Conservation (phyloP, 2,888 invertebrate genomes). For the Patella pellucida region DNA sequence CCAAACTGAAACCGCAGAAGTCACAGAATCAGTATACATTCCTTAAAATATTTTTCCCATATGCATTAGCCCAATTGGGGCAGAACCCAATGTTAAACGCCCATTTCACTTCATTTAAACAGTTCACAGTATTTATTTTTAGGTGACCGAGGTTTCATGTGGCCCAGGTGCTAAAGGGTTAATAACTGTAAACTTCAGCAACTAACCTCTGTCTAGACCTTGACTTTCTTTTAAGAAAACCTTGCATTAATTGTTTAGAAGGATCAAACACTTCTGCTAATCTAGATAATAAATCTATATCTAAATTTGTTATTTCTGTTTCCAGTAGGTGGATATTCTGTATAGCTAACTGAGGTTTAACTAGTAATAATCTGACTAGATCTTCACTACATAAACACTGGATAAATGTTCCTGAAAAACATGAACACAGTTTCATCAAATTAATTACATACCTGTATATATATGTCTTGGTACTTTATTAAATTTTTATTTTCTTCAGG, state of each 20-base stretch:
- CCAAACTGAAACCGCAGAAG: no score
- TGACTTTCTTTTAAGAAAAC: conserved; percentile 43
- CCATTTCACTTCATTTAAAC: no score
- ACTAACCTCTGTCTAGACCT: conserved; percentile 42
- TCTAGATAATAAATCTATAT: conserved; percentile 62
- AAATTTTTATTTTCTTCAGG: no score
- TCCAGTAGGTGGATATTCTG: conserved; percentile 62
- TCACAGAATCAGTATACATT: no score
- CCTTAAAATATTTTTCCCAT: no score
- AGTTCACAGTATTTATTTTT: no score
- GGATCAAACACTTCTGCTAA: conserved; percentile 77
- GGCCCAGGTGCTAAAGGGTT: background rate
- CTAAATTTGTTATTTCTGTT: conserved; percentile 52
- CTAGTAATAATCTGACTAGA: conserved; percentile 64
- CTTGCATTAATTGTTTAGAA: conserved; percentile 73
- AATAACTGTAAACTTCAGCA: background rate
- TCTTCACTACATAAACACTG: conserved; percentile 64
- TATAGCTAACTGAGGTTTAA: conserved; percentile 65
- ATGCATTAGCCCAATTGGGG: no score
- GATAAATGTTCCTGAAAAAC: conserved; percentile 56
- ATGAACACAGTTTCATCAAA: background rate
- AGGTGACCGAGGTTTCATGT: background rate
- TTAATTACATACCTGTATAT: no score
- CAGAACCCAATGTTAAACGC: no score
- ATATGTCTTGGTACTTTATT: no score